Evolutionary conservation across 2,113 vertebrate species (phyloP), one percentile per base, ranked within the genome.

Genomic region (Oxyruncus cristatus): DNA sequence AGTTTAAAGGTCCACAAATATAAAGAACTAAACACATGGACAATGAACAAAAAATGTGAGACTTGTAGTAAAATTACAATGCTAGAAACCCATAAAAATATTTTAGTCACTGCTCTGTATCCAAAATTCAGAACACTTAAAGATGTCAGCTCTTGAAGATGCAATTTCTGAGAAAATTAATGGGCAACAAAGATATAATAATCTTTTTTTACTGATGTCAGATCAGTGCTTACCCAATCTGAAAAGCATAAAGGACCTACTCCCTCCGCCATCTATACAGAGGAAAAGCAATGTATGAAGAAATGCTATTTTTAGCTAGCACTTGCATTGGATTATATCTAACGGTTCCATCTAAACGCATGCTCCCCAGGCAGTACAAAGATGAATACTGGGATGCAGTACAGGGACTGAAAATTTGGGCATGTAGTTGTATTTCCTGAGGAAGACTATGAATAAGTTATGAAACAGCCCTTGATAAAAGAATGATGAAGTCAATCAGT

Each of bases 81-180:
- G 56, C 33, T 91, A 65, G 35, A 95, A 93, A 85, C 75, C 88
- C 90, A 93, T 78, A 24, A 96, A 97, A 97, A 92, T 95, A 94
- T 96, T 96, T 97, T 90, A 97, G 44, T 92, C 82, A 74, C 47
- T 92, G 62, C 56, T 93, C 83, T 88, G 50, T 46, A 95, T 96
- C 68, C 87, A 96, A 97, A 97, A 92, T 87, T 91, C 82, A 89
- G 68, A 86, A 61, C 23, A 91, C 93, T 97, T 96, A 93, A 97
- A 91, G 91, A 96, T 91, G 71, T 80, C 80, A 94, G 75, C 27
- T 96, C 76, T 96, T 83, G 74, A 66, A 96, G 87, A 92, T 92
- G 78, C 49, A 93, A 92, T 92, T 75, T 76, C 65, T 55, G 87
- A 97, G 78, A 94, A 95, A 97, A 93, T 46, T 96, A 92, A 88